Percentiles rank a stretch among this genome's conserved stretches.
These are phyloP conservation scores for Crocidura indochinensis DNA, from an alignment of 2,797 vertebrate genomes.

Conservation along the genomic window DNA sequence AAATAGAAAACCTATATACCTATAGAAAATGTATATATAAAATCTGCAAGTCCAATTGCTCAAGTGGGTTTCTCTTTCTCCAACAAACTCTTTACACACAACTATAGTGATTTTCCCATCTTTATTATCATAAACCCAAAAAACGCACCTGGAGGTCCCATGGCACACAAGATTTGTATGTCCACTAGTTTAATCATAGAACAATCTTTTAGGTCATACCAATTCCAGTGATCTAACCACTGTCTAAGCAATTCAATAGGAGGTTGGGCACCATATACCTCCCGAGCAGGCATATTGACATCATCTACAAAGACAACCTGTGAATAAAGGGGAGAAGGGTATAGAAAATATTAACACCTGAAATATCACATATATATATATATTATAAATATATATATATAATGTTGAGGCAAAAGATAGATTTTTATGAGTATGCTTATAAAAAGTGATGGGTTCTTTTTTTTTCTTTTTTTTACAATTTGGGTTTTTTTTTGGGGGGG, in stretches of 20 bases:
- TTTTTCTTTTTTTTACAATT: no score
- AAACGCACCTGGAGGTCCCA: slow-evolving; percentile 95
- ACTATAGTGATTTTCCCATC: background rate
- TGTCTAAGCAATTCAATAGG: slow-evolving; percentile 96
- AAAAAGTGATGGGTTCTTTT: background rate
- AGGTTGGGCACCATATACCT: slow-evolving; percentile 96
- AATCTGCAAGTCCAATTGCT: background rate
- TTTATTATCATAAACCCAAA: background rate
- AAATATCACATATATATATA: no score
- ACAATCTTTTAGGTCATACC: slow-evolving; percentile 96
- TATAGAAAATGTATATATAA: background rate
- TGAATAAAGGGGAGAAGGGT: background rate
- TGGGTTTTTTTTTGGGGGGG: no score
- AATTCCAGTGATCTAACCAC: slow-evolving; percentile 97
- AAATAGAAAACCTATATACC: background rate
- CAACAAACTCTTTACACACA: background rate
- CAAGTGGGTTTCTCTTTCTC: background rate
- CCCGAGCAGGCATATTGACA: slow-evolving; percentile 96
- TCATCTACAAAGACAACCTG: slow-evolving; percentile 97
- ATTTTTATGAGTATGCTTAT: no score
- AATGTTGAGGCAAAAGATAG: background rate
- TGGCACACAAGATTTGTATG: slow-evolving; percentile 95
- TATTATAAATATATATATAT: no score
- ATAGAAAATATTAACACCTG: slow-evolving; percentile 15
- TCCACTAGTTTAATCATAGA: slow-evolving; percentile 94